Evolutionary conservation across 1,140 invertebrate genomes (phyloP).

Genomic region (Aphaenogaster floridana): DNA sequence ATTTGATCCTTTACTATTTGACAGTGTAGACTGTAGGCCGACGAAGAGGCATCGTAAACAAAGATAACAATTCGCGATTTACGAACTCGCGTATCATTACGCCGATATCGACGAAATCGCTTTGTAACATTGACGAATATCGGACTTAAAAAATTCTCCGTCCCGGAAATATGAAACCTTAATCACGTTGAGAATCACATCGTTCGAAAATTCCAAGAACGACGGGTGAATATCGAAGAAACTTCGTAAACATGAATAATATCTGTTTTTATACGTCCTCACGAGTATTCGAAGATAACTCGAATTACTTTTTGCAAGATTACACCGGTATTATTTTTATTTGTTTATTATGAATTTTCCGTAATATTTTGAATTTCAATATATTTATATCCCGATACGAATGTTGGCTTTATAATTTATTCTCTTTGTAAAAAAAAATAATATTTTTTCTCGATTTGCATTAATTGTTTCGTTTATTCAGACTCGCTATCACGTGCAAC

Average conservation of each 20-base stretch:
- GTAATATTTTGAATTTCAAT: neutral
- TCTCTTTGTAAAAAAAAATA: slow-evolving; percentile 29
- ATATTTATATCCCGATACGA: neutral
- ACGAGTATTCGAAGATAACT: neutral
- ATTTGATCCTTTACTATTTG: no score
- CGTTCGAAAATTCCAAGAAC: slow-evolving; percentile 19
- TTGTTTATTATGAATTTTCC: neutral
- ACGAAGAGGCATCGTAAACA: slow-evolving; percentile 32
- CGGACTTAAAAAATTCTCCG: slow-evolving; percentile 11
- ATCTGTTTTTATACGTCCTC: neutral
- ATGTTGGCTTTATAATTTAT: neutral
- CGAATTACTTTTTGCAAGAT: neutral
- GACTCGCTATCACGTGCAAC: slow-evolving; percentile 34
- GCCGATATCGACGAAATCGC: neutral
- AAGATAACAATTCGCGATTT: slow-evolving; percentile 57
- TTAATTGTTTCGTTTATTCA: slow-evolving; percentile 50
- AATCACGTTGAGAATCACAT: neutral
- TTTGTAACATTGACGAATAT: neutral
- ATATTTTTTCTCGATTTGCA: slow-evolving; percentile 26
- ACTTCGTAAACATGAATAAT: neutral
- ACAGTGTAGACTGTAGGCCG: no score
- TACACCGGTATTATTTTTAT: neutral
- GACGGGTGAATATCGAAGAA: neutral
- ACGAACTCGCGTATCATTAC: slow-evolving; percentile 35
- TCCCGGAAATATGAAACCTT: slow-evolving; percentile 11